Evolutionary conservation across 1,140 invertebrate species (phyloP).

Genomic region (Drosophila bocki): DNA sequence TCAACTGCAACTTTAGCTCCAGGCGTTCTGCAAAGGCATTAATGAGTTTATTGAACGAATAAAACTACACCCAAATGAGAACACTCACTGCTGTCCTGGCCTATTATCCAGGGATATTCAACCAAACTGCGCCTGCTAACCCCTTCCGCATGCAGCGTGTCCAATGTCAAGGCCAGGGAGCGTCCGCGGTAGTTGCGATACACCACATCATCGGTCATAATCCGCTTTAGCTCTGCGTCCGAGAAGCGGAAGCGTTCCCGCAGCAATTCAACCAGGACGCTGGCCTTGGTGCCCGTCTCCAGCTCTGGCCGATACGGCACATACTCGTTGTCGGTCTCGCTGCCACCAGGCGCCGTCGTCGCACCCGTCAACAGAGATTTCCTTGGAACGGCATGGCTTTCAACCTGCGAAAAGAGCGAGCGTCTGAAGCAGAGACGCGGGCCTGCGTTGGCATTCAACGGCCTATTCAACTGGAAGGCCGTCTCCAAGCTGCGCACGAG

Average conservation of each 20-base stretch:
- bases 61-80: neutral
- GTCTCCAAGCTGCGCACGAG: slow-evolving; percentile 54
- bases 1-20: slow-evolving; percentile 52
- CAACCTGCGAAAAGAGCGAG: slow-evolving; percentile 57
- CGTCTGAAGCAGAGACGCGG: slow-evolving; percentile 4
- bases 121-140: slow-evolving; percentile 67
- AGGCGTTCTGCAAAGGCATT: slow-evolving; percentile 45
- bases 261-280: slow-evolving; percentile 38
- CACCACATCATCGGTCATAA: slow-evolving; percentile 63
- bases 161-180: slow-evolving; percentile 41
- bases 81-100: slow-evolving; percentile 61
- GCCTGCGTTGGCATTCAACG: neutral
- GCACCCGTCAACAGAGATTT: slow-evolving; percentile 27
- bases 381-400: slow-evolving; percentile 5
- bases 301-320: slow-evolving; percentile 57
- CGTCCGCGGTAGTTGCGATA: slow-evolving; percentile 52
- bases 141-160: slow-evolving; percentile 57
- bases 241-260: slow-evolving; percentile 62
- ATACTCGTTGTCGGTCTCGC: slow-evolving; percentile 64
- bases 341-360: neutral
- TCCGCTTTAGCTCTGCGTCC: slow-evolving; percentile 45
- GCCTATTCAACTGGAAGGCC: slow-evolving; percentile 20
- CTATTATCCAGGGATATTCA: slow-evolving; percentile 77
- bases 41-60: neutral
- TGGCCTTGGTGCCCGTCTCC: slow-evolving; percentile 40